Percentiles rank a stretch among this genome's conserved stretches.
Evolutionary conservation across 1,140 invertebrate species (phyloP).

Genomic region (Prorops nasuta): DNA sequence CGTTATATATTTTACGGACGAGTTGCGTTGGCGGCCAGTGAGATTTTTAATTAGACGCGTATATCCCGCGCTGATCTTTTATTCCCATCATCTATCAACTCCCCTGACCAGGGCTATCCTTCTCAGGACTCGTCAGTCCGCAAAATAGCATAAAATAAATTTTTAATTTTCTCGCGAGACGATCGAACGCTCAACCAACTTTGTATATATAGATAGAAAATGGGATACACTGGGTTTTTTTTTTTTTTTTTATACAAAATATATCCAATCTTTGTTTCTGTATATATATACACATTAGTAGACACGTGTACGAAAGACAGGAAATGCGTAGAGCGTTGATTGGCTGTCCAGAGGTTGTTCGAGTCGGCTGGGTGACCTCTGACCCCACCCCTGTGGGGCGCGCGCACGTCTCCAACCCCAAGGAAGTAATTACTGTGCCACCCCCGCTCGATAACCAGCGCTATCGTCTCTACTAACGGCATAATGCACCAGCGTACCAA

Average conservation of each 20-base stretch:
- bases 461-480: conserved; percentile 29
- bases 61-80: no score
- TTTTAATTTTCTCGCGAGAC: no score
- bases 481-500: not conserved
- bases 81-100: no score
- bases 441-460: conserved; percentile 48
- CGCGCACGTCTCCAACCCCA: conserved; percentile 47
- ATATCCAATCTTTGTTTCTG: no score
- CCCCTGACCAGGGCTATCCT: no score
- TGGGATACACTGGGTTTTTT: no score
- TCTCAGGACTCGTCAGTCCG: no score
- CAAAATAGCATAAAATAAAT: no score
- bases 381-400: conserved; percentile 48
- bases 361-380: conserved; percentile 44
- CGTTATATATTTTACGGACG: conserved; percentile 38
- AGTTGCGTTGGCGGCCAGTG: conserved; percentile 5
- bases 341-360: conserved; percentile 42
- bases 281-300: no score
- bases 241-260: no score
- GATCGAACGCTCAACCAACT: no score
- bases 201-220: no score
- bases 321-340: conserved; percentile 45
- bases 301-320: conserved; percentile 38
- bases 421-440: conserved; percentile 51
- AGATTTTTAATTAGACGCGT: conserved; percentile 46